Percentiles rank a stretch among this genome's conserved stretches.
Evolutionary conservation across 2,797 vertebrate species (phyloP).

Genomic region (Schizopygopsis pylzovi): DNA sequence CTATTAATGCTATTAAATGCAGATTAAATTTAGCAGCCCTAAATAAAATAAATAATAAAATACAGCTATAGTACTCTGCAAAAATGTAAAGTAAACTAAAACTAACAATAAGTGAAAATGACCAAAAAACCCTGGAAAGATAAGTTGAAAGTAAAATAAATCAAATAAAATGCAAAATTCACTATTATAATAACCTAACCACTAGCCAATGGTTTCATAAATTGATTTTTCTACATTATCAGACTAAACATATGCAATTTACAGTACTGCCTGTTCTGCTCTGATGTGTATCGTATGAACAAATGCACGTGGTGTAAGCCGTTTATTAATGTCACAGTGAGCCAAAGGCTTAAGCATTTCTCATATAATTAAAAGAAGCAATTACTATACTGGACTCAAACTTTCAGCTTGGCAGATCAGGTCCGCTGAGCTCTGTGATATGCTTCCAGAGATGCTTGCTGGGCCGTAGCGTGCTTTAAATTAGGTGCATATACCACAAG

Average conservation of each 20-base stretch:
- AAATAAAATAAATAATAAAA: neutral
- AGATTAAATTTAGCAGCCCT: neutral
- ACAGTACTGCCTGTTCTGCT: neutral
- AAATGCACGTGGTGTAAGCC: constrained; percentile 36
- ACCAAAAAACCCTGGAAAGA: neutral
- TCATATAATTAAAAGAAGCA: constrained; percentile 60
- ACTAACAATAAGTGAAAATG: neutral
- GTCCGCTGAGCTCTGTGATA: constrained; percentile 40
- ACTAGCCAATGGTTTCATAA: neutral
- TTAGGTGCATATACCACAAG: constrained; percentile 46
- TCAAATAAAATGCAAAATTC: neutral
- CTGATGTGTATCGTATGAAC: constrained; percentile 33
- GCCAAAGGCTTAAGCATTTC: constrained; percentile 56
- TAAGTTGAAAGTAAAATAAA: neutral
- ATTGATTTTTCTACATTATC: neutral
- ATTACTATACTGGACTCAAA: constrained; percentile 59
- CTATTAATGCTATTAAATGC: neutral
- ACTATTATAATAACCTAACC: neutral
- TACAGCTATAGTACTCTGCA: neutral
- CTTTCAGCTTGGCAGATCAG: constrained; percentile 47
- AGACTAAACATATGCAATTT: neutral
- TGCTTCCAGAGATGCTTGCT: constrained; percentile 42
- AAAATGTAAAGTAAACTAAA: neutral
- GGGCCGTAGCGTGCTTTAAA: constrained; percentile 42
- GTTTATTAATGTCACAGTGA: constrained; percentile 55